Base-by-base conservation (phyloP, 2,888 invertebrate species). In the Xestia sexstrigata region DNA sequence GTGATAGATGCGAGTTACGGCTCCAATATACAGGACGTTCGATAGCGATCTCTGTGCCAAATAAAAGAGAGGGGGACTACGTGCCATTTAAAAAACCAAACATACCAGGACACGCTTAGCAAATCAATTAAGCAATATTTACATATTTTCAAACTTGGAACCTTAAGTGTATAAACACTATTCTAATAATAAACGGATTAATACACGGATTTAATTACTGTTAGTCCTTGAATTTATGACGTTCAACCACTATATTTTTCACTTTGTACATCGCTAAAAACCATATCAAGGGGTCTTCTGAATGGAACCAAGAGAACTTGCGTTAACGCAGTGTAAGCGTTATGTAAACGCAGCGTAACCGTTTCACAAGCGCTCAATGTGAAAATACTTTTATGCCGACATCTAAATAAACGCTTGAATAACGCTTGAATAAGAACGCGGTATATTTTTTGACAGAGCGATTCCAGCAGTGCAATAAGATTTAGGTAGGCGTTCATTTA, bases 11-110 rank as follows among this genome's bases (percentile, higher is more conserved):
- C 58, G 69, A 74, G 45, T 74, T 74, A 66, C 68, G 30, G 45
- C 42, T 52, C 30, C 42, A 42, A 3, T 70, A 49, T 70, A 81
- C 42, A 82, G 79, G 58, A 76, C 69, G 79, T 49, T 79, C 23
- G 23, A 23, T 63, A 35, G 30, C 55, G 26, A 42, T 49, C n/a
- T 26, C 52, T 47, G 26, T 52, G 35, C 20, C 30, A 42, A 26
- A 62, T 23, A 39, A 66, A 23, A 60, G n/a, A 42, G 42, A 26
- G 52, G 71, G 78, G 62, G n/a, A n/a, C 42, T n/a, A 15, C n/a
- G 63, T 63, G 39, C n/a, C 0, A 42, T 30, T 76, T 30, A 39
- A 13, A 47, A 3, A 47, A 20, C 30, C 9, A 20, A 75, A 62
- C 9, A 39, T 15, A 42, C 4, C n/a, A 42, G 15, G 15, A n/a